Evolutionary conservation across 2,797 vertebrate genomes (phyloP).

Genomic region (Leptodactylus fallax): DNA sequence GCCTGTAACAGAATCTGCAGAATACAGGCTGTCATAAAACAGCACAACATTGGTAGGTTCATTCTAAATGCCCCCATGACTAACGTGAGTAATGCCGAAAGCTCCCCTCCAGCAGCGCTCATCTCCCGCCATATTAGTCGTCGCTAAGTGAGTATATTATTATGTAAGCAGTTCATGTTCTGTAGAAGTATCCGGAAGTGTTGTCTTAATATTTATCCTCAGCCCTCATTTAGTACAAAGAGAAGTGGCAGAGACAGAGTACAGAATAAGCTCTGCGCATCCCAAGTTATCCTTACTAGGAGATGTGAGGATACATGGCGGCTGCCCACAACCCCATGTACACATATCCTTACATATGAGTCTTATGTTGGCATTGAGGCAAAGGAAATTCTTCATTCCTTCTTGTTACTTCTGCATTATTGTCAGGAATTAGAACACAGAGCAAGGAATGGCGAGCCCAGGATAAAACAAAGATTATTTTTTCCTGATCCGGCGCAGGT

Average conservation of each 20-base stretch:
- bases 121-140: background rate
- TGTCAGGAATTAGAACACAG: constrained; percentile 9
- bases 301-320: no score
- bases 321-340: no score
- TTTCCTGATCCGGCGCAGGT: constrained; percentile 54
- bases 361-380: no score
- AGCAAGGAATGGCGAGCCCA: background rate
- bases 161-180: background rate
- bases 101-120: background rate
- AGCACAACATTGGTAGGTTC: background rate
- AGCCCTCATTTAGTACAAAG: background rate
- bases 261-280: background rate
- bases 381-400: background rate
- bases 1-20: background rate
- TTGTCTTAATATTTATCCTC: background rate
- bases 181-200: background rate
- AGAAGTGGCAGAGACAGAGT: no score
- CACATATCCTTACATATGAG: no score
- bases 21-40: background rate
- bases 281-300: background rate
- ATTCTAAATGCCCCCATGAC: no score
- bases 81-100: no score
- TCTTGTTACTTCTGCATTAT: background rate
- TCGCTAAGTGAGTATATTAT: background rate
- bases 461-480: background rate